phyloP scores from a whole-genome alignment of 2,888 invertebrate genomes.

The Bimastos eiseni region DNA sequence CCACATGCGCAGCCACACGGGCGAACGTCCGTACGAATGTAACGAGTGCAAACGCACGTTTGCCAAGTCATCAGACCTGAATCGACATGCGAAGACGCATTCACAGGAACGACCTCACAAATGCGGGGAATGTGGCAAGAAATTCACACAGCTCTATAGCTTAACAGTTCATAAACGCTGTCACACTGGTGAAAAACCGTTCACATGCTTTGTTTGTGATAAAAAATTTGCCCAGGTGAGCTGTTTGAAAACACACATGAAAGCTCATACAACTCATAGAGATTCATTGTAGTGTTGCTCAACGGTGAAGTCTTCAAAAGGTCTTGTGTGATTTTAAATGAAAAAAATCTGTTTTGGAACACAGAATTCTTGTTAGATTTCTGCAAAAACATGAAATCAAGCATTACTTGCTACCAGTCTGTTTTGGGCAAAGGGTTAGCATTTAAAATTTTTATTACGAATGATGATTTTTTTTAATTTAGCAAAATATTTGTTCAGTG shows the following conservation, averaged over 20 bases:
- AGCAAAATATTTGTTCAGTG: not conserved
- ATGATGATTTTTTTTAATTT: not conserved
- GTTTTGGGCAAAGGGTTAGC: not conserved
- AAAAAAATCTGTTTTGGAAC: not conserved
- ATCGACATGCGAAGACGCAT: conserved; percentile 97
- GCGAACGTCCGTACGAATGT: conserved; percentile 34
- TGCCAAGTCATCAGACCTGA: conserved; percentile 53
- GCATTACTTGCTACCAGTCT: not conserved
- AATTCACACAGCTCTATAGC: conserved; percentile 96
- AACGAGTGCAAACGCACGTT: conserved; percentile 30
- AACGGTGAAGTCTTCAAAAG: not conserved
- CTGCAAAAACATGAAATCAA: not conserved
- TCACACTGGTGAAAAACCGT: conserved; percentile 78
- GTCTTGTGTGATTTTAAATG: not conserved
- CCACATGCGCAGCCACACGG: conserved; percentile 37
- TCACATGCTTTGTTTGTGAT: conserved; percentile 68
- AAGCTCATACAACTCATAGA: conserved; percentile 28
- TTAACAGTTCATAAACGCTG: conserved; percentile 94
- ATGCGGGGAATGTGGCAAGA: conserved; percentile 91
- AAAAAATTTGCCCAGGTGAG: conserved; percentile 33
- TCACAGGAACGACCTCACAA: conserved; percentile 92
- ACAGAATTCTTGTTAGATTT: not conserved
- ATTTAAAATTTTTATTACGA: not conserved
- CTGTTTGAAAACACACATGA: conserved; percentile 36
- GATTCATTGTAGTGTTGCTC: not conserved